Evolutionary conservation across 2,113 vertebrate species (phyloP), one percentile per base, ranked within the genome.

Genomic region (Pelecanoides urinatrix): DNA sequence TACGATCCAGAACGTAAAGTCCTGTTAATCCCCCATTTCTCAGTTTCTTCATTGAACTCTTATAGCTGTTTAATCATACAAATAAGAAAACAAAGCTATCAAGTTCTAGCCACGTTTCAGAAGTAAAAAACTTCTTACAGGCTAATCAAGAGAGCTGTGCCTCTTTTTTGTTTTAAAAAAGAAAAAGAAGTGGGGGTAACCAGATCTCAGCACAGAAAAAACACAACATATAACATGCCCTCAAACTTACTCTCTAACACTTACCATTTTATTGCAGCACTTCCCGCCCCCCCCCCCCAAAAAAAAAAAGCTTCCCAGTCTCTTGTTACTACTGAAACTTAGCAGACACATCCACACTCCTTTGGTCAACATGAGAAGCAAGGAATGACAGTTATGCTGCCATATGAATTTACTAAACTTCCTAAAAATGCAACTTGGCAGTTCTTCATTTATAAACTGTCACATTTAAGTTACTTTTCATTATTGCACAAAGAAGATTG

Each of bases 261-360:
- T 52, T 26, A 18, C 0, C 12, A 29, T 27, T 62, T 38, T 6
- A 68, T 3, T n/a, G n/a, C n/a, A n/a, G n/a, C n/a, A n/a, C n/a
- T n/a, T n/a, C n/a, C n/a, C n/a, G n/a, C n/a, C n/a, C n/a, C n/a
- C n/a, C n/a, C n/a, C n/a, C n/a, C n/a, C n/a, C n/a, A n/a, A n/a
- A n/a, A n/a, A n/a, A n/a, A n/a, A n/a, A n/a, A n/a, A n/a, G n/a
- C n/a, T 45, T 45, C 26, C 45, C 40, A 55, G 32, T 16, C 38
- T 84, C 44, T 34, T 19, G 16, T 29, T 74, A 71, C 7, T 49
- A 79, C 25, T 58, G 21, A 40, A 90, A 77, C 12, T 63, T 16
- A 47, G 47, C n/a, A 90, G 18, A 76, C 36, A 82, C n/a, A 70
- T 81, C 14, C 55, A 86, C 36, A 36, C 8, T 34, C 34, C 52